A percentile compares a stretch with the other conserved stretches of the same genome.
Evolutionary conservation across 2,797 vertebrate species (phyloP).

Genomic region (Sarcophilus harrisii): DNA sequence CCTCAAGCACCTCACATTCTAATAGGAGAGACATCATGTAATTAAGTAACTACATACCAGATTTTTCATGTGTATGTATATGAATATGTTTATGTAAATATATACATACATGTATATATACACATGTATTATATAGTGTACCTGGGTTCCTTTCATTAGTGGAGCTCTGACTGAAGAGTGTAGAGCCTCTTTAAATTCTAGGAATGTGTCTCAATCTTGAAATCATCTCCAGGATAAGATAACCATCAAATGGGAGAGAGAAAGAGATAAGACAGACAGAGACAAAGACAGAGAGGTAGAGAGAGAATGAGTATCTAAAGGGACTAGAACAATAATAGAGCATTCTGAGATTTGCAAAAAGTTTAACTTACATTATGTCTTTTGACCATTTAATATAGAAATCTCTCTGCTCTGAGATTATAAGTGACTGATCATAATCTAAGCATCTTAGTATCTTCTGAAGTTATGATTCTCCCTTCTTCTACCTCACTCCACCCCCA

Average conservation of each 20-base stretch:
- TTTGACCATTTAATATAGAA: background rate
- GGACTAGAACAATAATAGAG: background rate
- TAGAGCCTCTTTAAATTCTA: background rate
- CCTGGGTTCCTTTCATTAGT: background rate
- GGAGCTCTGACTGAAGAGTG: background rate
- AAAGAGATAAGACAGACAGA: background rate
- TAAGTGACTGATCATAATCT: background rate
- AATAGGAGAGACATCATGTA: background rate
- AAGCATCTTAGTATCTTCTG: background rate
- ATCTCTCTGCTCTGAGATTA: background rate
- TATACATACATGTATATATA: background rate
- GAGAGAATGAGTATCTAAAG: background rate
- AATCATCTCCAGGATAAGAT: background rate
- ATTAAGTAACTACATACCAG: background rate
- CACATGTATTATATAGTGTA: background rate
- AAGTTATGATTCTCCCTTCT: background rate
- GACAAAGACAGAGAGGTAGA: background rate
- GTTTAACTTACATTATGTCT: background rate
- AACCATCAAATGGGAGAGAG: background rate
- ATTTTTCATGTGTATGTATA: background rate
- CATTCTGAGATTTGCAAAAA: background rate
- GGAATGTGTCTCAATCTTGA: background rate
- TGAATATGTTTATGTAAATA: background rate
- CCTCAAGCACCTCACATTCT: background rate
- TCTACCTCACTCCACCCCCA: background rate